These are phyloP conservation scores for Euborellia annulipes DNA, from an alignment of 1,140 invertebrate species.

Conservation along the genomic window DNA sequence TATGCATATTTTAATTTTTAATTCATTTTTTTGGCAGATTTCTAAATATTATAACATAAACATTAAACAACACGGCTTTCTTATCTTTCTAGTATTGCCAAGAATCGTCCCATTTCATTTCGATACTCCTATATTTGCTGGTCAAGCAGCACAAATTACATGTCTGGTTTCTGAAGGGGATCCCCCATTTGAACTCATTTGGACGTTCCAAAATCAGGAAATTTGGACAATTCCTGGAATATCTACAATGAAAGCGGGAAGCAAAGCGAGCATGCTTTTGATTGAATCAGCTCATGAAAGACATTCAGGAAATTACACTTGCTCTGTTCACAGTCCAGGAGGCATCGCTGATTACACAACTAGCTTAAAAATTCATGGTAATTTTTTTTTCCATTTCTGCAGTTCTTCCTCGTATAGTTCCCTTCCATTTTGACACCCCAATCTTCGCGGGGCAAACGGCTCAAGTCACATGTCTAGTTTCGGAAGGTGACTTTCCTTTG, in stretches of 20 bases:
- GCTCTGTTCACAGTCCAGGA: constrained; percentile 51
- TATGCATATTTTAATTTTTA: too few species aligned
- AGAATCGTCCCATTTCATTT: constrained; percentile 35
- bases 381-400: constrained; percentile 18
- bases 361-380: constrained; percentile 30
- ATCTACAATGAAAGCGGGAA: constrained; percentile 19
- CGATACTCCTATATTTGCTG: constrained; percentile 40
- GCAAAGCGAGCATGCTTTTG: constrained; percentile 19
- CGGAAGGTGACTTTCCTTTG: constrained; percentile 26
- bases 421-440: constrained; percentile 31
- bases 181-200: constrained; percentile 24
- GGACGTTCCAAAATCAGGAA: constrained; percentile 22
- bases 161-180: constrained; percentile 53
- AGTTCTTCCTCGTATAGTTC: constrained; percentile 27
- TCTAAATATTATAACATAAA: too few species aligned
- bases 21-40: too few species aligned
- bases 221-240: constrained; percentile 14
- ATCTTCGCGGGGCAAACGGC: constrained; percentile 30
- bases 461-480: constrained; percentile 21
- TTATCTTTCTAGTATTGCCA: constrained; percentile 33
- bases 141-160: constrained; percentile 54
- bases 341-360: constrained; percentile 46
- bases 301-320: constrained; percentile 66
- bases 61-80: too few species aligned
- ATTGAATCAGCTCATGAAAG: constrained; percentile 31